Conservation (phyloP, 2,797 vertebrate species). For the Hybognathus amarus region DNA sequence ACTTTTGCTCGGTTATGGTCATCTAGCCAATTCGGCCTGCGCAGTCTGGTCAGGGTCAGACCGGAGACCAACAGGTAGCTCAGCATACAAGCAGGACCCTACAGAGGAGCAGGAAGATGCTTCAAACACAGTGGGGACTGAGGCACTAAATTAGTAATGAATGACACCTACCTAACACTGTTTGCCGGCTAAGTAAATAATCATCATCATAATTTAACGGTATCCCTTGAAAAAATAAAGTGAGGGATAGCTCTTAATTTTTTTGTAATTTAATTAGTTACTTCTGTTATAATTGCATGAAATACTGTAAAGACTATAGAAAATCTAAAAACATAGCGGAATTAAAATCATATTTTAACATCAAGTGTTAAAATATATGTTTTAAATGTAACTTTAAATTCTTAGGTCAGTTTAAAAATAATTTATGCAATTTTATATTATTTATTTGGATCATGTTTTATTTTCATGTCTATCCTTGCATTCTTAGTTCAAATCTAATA, state of each 20-base stretch:
- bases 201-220: background rate
- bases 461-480: background rate
- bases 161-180: no score
- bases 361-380: background rate
- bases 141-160: no score
- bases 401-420: background rate
- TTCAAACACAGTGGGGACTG: no score
- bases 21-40: conserved; percentile 87
- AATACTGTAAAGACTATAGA: background rate
- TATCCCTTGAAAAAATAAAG: background rate
- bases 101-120: conserved; percentile 5
- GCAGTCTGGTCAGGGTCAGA: conserved; percentile 83
- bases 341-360: background rate
- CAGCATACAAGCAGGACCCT: conserved; percentile 87
- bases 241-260: background rate
- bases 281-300: background rate
- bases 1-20: conserved; percentile 85
- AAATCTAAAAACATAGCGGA: background rate
- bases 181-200: background rate
- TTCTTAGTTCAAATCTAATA: background rate
- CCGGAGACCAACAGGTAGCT: conserved; percentile 85
- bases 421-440: background rate
- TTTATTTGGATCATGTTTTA: background rate
- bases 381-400: background rate
- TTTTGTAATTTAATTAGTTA: background rate